Evolutionary conservation across 2,797 vertebrate genomes (phyloP), one percentile per base, ranked within the genome.

Genomic region (Varecia variegata): DNA sequence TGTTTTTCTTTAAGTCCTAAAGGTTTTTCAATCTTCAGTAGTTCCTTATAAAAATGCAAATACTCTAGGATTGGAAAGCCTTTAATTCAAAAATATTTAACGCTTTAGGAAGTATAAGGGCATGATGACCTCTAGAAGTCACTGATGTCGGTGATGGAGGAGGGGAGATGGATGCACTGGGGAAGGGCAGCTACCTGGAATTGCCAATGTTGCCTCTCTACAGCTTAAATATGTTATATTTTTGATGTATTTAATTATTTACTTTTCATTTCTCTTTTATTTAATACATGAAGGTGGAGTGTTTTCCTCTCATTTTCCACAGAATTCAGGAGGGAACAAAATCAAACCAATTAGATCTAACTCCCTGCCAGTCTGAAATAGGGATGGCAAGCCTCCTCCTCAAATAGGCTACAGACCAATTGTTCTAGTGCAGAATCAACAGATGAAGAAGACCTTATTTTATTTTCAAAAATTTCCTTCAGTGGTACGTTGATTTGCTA

Each of bases 1-100:
- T 87, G 38, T 88, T 96, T 96, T 95, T 52, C 38, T 88, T 87
- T 67, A 74, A 93, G 89, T 92, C 84, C 77, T 94, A 90, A 95
- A 90, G 67, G 67, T 90, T 92, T 95, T 95, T 82, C 88, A 92
- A 1, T 92, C 81, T 88, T 95, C 90, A 90, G 40, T 89, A 90
- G 81, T 68, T 96, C 20, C 80, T 88, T 92, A 94, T 94, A 93
- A 96, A 97, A 97, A 96, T 94, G 92, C 84, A 97, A 97, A 96
- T 92, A 90, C 32, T 77, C 38, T 35, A 62, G 18, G 14, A 85
- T 52, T 83, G 68, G 45, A 85, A 88, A 90, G 23, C 52, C 52
- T n/a, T 95, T 88, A 93, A 91, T 62, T 88, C 45, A 67, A 87
- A 68, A 52, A 5, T 45, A 56, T 43, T 93, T 87, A 88, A 84